Base-by-base conservation (phyloP, 1,140 invertebrate genomes). In the Leptinotarsa defecta region DNA sequence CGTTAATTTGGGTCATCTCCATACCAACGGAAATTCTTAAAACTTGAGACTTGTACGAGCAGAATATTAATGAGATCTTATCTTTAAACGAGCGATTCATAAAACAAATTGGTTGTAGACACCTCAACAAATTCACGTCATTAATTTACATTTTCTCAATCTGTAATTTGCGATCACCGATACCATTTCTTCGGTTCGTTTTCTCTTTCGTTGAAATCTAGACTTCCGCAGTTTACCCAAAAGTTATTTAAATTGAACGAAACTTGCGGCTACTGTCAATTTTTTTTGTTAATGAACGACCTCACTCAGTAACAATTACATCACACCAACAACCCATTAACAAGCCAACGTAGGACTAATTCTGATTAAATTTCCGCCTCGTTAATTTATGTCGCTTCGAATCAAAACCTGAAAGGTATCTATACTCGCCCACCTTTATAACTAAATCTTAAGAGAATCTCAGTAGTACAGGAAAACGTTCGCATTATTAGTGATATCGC, bases 361-460 rank as follows among this genome's bases (percentile, higher is more conserved):
- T 57, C 52, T 57, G 52, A 57, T 57, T 57, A 57, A 57, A 19
- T 57, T 57, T 57, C 52, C 52, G 52, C 52, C 52, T 57, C 52
- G 52, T 57, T 57, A 57, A 57, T 57, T 57, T 57, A 57, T 57
- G 52, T 57, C 52, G 52, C 52, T 57, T 57, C 52, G 52, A 57
- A 19, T 57, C n/a, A 5, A 57, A 57, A 57, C 52, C 52, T 57
- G 52, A 57, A 57, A 57, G 52, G 52, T 17, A 57, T 57, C 52
- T 19, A 57, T 57, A 57, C n/a, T 57, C 52, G 52, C 52, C 52
- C 52, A 57, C 52, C 34, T 57, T 15, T 57, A 57, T 57, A 57
- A 57, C 52, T 19, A 57, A 43, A 43, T 43, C 8, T 43, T 3
- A 6, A 15, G 52, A 57, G 52, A 57, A 57, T 57, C 52, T 8